Evolutionary conservation across 2,113 vertebrate genomes (phyloP).

Genomic region (Capreolus pygargus): DNA sequence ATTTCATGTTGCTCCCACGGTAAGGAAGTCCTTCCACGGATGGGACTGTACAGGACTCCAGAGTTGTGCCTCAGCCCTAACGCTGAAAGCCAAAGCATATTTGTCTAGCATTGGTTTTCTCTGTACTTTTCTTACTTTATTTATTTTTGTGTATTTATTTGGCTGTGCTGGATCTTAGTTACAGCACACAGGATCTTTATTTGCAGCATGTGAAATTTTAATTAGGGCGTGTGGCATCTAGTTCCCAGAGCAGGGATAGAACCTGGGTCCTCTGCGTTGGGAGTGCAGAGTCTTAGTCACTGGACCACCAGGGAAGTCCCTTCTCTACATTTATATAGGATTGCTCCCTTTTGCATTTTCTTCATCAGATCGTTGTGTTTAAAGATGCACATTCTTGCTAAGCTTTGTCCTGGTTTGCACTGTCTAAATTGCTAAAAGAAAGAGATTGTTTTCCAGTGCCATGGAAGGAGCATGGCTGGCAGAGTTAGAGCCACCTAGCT

Average conservation of each 20-base stretch:
- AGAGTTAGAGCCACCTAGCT: fast-evolving
- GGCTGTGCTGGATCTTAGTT: background rate
- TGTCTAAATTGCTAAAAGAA: background rate
- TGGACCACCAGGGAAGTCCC: background rate
- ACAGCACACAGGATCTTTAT: background rate
- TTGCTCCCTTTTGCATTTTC: background rate
- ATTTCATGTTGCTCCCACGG: constrained; percentile 96
- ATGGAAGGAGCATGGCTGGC: fast-evolving
- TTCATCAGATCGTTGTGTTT: background rate
- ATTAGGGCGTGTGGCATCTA: background rate
- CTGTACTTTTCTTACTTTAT: background rate
- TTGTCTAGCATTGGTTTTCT: background rate
- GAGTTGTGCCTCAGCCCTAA: background rate
- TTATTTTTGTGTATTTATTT: background rate
- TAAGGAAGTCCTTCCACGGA: constrained; percentile 61
- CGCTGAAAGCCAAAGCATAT: background rate
- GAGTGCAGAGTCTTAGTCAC: background rate
- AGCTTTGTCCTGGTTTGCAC: background rate
- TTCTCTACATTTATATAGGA: background rate
- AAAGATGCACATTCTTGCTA: background rate
- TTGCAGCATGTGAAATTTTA: background rate
- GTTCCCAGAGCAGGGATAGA: background rate
- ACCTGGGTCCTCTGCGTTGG: background rate
- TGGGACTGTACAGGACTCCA: background rate
- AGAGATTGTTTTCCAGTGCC: background rate